Conservation (phyloP, 1,140 invertebrate species). For the Brachionus rotundiformis region DNA sequence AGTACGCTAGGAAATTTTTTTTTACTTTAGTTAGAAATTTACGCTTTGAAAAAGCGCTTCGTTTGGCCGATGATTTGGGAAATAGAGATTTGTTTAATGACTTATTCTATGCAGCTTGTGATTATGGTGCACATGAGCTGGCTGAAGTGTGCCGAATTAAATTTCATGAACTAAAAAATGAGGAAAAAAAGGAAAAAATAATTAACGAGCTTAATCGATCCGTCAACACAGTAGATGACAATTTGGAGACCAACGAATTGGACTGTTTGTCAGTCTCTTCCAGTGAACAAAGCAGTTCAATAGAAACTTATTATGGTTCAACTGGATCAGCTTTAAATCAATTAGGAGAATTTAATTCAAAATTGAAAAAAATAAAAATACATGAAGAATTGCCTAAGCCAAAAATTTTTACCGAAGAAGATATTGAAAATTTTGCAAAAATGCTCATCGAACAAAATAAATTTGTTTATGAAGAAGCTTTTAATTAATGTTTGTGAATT, state of each 20-base stretch:
- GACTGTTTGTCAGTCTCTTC: slow-evolving; percentile 9
- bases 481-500: background rate
- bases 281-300: slow-evolving; percentile 2
- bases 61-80: background rate
- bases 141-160: slow-evolving; percentile 17
- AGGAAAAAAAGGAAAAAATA: background rate
- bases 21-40: background rate
- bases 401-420: background rate
- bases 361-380: background rate
- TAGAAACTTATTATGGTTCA: background rate
- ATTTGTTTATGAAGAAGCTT: slow-evolving; percentile 26
- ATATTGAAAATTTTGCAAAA: slow-evolving; percentile 33
- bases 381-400: background rate
- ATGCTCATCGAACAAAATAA: slow-evolving; percentile 11
- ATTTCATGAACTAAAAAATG: slow-evolving; percentile 23
- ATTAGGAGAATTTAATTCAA: background rate
- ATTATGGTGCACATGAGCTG: background rate
- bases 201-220: background rate
- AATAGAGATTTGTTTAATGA: slow-evolving; percentile 20
- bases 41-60: background rate
- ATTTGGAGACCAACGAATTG: background rate
- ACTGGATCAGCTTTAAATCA: background rate
- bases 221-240: slow-evolving; percentile 2
- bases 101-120: slow-evolving; percentile 4
- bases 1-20: slow-evolving; percentile 9